Conservation (phyloP, 2,113 vertebrate species). For the Dunckerocampus dactyliophorus region DNA sequence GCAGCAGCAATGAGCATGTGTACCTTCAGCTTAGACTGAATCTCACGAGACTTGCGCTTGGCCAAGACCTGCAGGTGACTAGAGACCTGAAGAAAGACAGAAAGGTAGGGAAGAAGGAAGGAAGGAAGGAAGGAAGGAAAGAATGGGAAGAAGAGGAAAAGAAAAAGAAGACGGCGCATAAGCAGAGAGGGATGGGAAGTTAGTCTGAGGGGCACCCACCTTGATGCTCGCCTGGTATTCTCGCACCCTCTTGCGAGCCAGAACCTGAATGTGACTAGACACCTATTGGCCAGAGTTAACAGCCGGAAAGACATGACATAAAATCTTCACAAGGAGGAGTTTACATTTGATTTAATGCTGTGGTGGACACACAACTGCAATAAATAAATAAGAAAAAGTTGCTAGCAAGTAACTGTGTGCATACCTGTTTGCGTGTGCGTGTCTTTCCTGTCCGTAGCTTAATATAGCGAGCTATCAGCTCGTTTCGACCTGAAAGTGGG, state of each 20-base stretch:
- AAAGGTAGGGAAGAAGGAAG: constrained; percentile 64
- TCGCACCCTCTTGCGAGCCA: constrained; percentile 97
- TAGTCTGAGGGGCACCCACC: constrained; percentile 79
- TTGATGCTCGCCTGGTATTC: constrained; percentile 98
- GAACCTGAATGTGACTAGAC: constrained; percentile 99
- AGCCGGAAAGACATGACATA: constrained; percentile 60
- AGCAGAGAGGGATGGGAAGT: constrained; percentile 72
- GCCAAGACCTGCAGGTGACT: constrained; percentile 99
- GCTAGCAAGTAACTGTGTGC: not conserved
- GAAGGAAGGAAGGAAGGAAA: constrained; percentile 50
- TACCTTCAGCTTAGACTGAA: constrained; percentile 98
- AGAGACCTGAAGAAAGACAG: constrained; percentile 85
- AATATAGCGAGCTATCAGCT: constrained; percentile 94
- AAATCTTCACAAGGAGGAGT: constrained; percentile 15
- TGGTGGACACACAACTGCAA: not conserved
- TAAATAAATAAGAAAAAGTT: not conserved
- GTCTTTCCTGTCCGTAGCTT: constrained; percentile 93
- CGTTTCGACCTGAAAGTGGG: constrained; percentile 82
- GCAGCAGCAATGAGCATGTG: constrained; percentile 39
- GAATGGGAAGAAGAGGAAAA: constrained; percentile 52
- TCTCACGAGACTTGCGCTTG: constrained; percentile 96
- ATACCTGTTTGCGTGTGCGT: constrained; percentile 92
- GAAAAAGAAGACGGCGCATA: constrained; percentile 49
- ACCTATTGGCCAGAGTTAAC: constrained; percentile 74
- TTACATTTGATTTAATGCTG: constrained; percentile 9